These are phyloP conservation scores for Eptatretus atami DNA, from an alignment of 2,797 vertebrate species.

Conservation along the genomic window DNA sequence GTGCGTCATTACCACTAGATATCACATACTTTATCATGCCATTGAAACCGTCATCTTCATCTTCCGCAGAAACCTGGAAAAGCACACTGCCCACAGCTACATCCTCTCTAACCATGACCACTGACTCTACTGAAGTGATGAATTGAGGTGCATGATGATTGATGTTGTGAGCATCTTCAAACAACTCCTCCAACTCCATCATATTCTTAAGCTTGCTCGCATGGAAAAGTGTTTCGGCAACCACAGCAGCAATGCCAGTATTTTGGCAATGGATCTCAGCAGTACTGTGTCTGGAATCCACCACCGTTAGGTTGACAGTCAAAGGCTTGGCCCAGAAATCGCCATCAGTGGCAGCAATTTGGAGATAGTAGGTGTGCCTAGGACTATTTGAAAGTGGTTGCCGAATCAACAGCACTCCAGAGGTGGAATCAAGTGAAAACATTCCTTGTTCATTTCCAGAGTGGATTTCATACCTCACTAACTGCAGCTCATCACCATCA, in stretches of 20 bases:
- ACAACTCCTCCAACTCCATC: conserved; percentile 45
- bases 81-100: conserved; percentile 33
- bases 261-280: conserved; percentile 61
- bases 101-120: conserved; percentile 47
- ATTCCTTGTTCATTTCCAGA: conserved; percentile 61
- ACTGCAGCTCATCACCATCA: conserved; percentile 61
- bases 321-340: conserved; percentile 71
- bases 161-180: conserved; percentile 65
- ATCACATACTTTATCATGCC: conserved; percentile 60
- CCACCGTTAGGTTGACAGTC: conserved; percentile 65
- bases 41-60: conserved; percentile 74
- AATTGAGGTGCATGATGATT: conserved; percentile 74
- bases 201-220: conserved; percentile 57
- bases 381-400: conserved; percentile 31
- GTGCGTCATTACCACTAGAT: conserved; percentile 65
- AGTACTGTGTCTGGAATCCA: conserved; percentile 37
- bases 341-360: conserved; percentile 76
- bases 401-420: conserved; percentile 47
- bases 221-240: conserved; percentile 73
- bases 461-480: conserved; percentile 81
- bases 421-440: conserved; percentile 73
- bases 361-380: conserved; percentile 45
- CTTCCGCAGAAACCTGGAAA: conserved; percentile 44
- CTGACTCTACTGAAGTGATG: conserved; percentile 53
- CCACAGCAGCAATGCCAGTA: conserved; percentile 56